Percentiles rank a stretch among this genome's conserved stretches.
Evolutionary conservation across 2,113 vertebrate genomes (phyloP).

Genomic region (Hystrix brachyura): DNA sequence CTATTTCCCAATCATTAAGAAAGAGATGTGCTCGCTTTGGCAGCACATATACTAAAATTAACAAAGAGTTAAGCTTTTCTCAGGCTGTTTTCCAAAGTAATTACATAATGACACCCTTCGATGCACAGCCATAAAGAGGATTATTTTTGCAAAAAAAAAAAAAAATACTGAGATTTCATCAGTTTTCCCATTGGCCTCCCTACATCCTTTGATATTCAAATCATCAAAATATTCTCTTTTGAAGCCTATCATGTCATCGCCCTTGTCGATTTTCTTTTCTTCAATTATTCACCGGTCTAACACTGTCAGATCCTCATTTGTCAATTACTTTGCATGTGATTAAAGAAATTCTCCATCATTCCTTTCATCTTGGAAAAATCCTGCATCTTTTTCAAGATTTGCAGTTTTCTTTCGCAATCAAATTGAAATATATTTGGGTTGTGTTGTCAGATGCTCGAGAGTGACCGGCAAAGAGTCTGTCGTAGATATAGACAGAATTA

Average conservation of each 20-base stretch:
- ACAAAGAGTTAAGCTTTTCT: not conserved
- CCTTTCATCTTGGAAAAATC: slow-evolving; percentile 66
- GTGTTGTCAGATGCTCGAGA: not conserved
- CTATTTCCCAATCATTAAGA: not conserved
- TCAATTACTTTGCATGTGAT: slow-evolving; percentile 59
- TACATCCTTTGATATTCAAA: slow-evolving; percentile 73
- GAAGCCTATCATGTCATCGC: slow-evolving; percentile 45
- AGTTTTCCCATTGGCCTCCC: slow-evolving; percentile 41
- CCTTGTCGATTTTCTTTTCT: slow-evolving; percentile 65
- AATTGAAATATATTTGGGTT: not conserved
- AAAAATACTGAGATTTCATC: not conserved
- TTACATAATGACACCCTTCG: not conserved
- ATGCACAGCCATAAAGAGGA: not conserved
- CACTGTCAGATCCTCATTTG: slow-evolving; percentile 54
- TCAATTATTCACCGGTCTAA: slow-evolving; percentile 70
- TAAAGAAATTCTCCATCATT: slow-evolving; percentile 33
- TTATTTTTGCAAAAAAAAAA: not conserved
- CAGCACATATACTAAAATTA: not conserved
- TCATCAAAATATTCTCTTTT: slow-evolving; percentile 68
- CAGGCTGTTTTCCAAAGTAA: slow-evolving; percentile 41
- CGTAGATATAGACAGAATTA: not conserved
- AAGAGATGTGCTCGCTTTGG: no score
- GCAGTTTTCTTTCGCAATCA: slow-evolving; percentile 23
- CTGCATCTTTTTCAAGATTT: not conserved
- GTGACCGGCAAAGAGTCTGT: not conserved